Evolutionary conservation across 2,888 invertebrate genomes (phyloP), one percentile per base, ranked within the genome.

Genomic region (Trileptium ribeirensis): DNA sequence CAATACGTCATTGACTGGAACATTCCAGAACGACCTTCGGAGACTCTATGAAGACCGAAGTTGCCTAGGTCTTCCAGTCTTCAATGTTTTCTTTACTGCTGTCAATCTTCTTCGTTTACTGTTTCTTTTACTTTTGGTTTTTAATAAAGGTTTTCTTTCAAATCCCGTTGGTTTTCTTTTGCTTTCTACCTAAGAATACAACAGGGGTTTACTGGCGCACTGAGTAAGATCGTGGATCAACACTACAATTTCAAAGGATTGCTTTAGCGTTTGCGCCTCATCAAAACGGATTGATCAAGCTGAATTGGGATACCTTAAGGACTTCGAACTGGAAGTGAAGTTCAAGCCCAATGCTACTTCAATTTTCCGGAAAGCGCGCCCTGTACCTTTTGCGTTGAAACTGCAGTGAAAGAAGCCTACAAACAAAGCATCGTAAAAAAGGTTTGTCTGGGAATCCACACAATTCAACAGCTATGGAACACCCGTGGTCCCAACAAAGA

Each of bases 131-230:
- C n/a, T n/a, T n/a, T n/a, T n/a, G n/a, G n/a, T n/a, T n/a, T n/a
- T 51, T 51, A 51, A 51, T 51, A 51, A 51, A 51, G 51, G 8
- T 51, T 51, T 8, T 15, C 51, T 51, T 51, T 51, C 8, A 51
- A 51, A 24, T 51, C 51, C 24, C 51, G 24, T 51, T 51, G 51
- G 51, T 51, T 15, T 51, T 51, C 24, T 51, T 15, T 15, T 51
- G 24, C n/a, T 51, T 51, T 15, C 51, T 51, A 8, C 51, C 24
- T 15, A 51, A 24, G 24, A 51, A 51, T 51, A 70, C 70, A 70
- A 70, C 70, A 70, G 70, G 70, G 70, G 15, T 70, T 70, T 70
- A 15, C 70, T 70, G 70, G 70, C 70, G 70, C 70, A 70, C 33
- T 70, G 70, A 36, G 70, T 70, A 70, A n/a, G 70, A 70, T 70